These are phyloP conservation scores for Eidolon dupreanum DNA, from an alignment of 2,797 vertebrate species.

Conservation along the genomic window DNA sequence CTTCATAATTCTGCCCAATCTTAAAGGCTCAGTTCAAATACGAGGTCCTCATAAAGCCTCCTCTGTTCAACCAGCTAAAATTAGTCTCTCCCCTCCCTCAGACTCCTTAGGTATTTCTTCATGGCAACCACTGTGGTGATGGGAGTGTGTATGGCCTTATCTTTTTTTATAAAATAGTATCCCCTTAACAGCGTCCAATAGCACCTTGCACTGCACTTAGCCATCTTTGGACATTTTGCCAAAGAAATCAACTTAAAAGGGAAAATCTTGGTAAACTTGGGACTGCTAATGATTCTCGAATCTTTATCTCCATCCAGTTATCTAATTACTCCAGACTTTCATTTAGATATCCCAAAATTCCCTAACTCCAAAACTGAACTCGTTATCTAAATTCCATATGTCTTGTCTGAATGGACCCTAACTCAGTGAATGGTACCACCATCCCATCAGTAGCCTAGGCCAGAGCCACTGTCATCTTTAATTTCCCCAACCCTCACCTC, in stretches of 20 bases:
- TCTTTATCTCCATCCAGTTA: slow-evolving; percentile 10
- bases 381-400: background rate
- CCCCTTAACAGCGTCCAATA: background rate
- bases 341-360: background rate
- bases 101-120: background rate
- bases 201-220: background rate
- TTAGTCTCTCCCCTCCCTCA: background rate
- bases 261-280: slow-evolving; percentile 7
- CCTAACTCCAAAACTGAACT: background rate
- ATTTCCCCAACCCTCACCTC: background rate
- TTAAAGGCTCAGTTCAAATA: background rate
- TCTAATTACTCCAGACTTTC: slow-evolving; percentile 11
- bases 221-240: background rate
- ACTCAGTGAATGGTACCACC: background rate
- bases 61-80: background rate
- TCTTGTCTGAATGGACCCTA: background rate
- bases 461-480: background rate
- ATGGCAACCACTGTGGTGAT: background rate
- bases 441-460: background rate
- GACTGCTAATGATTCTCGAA: slow-evolving; percentile 29
- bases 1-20: background rate
- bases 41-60: background rate
- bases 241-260: slow-evolving; percentile 52
- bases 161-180: background rate
- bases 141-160: background rate